A percentile compares a stretch with the other conserved stretches of the same genome.
Conservation (phyloP, 2,797 vertebrate genomes). For the Chlorospingus flavigularis region DNA sequence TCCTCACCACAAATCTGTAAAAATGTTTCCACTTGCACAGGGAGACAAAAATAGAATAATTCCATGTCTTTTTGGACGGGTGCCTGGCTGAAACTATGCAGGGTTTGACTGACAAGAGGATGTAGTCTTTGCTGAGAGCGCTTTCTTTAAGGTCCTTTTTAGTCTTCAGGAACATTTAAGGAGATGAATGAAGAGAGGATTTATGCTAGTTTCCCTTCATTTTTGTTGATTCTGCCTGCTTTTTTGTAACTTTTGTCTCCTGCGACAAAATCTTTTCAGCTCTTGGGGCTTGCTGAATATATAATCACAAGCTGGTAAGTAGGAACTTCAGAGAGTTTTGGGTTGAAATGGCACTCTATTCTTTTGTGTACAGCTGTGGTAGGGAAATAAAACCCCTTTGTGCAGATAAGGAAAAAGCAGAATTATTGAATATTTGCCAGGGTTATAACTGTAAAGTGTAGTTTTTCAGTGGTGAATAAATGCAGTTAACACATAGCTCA, state of each 20-base stretch:
- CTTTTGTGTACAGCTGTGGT: slow-evolving; percentile 42
- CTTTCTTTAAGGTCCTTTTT: slow-evolving; percentile 74
- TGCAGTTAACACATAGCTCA: neutral
- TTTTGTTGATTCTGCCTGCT: slow-evolving; percentile 9
- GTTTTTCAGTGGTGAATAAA: slow-evolving; percentile 30
- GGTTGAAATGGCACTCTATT: slow-evolving; percentile 26
- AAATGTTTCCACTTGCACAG: slow-evolving; percentile 75
- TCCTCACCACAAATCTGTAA: slow-evolving; percentile 70
- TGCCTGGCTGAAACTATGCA: slow-evolving; percentile 86
- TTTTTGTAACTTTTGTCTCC: slow-evolving; percentile 17
- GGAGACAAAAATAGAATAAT: slow-evolving; percentile 90
- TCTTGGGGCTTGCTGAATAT: neutral
- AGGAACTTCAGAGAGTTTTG: slow-evolving; percentile 45
- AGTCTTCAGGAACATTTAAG: slow-evolving; percentile 65
- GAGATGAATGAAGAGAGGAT: slow-evolving; percentile 52
- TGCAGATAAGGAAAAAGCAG: neutral
- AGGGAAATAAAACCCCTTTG: slow-evolving; percentile 34
- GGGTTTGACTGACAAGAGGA: slow-evolving; percentile 85
- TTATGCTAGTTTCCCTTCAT: slow-evolving; percentile 10
- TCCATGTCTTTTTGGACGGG: slow-evolving; percentile 86
- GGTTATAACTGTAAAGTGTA: neutral
- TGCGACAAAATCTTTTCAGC: neutral
- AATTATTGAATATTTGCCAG: slow-evolving; percentile 16
- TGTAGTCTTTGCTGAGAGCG: slow-evolving; percentile 78
- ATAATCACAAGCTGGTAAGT: slow-evolving; percentile 59